Evolutionary conservation across 2,888 invertebrate species (phyloP).

Genomic region (Caenorhabditis macrosperma): DNA sequence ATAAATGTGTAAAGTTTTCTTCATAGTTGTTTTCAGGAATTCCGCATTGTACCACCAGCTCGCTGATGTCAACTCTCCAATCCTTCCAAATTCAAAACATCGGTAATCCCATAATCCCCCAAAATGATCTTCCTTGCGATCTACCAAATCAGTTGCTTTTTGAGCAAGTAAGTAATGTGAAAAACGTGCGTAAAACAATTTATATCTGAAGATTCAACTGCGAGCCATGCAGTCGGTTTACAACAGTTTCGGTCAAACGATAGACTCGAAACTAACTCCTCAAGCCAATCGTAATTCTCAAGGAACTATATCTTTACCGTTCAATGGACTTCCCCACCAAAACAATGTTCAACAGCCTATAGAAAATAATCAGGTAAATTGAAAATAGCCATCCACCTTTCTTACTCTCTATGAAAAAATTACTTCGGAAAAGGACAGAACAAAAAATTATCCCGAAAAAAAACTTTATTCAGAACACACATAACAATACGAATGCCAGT

Average conservation of each 20-base stretch:
- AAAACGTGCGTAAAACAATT: too few species aligned
- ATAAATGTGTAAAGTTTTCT: background rate
- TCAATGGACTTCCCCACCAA: too few species aligned
- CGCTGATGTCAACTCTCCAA: constrained; percentile 59
- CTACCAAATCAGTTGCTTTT: constrained; percentile 42
- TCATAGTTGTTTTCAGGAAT: constrained; percentile 36
- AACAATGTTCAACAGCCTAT: too few species aligned
- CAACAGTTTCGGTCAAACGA: constrained; percentile 18
- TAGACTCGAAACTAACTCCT: constrained; percentile 8
- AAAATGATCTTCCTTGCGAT: constrained; percentile 23
- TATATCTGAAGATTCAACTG: constrained; percentile 46
- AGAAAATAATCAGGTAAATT: too few species aligned
- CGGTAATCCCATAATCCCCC: constrained; percentile 32
- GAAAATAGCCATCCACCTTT: too few species aligned
- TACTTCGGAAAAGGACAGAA: too few species aligned
- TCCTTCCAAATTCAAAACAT: constrained; percentile 54
- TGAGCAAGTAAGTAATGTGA: constrained; percentile 39
- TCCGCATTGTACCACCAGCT: constrained; percentile 34
- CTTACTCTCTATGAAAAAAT: too few species aligned
- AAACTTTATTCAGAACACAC: too few species aligned
- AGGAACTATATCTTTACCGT: background rate
- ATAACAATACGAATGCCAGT: too few species aligned
- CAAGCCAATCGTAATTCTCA: too few species aligned
- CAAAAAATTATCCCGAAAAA: too few species aligned
- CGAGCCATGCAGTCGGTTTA: constrained; percentile 48